Base-by-base conservation (phyloP, 1,140 invertebrate species). In the Listronotus oregonensis region DNA sequence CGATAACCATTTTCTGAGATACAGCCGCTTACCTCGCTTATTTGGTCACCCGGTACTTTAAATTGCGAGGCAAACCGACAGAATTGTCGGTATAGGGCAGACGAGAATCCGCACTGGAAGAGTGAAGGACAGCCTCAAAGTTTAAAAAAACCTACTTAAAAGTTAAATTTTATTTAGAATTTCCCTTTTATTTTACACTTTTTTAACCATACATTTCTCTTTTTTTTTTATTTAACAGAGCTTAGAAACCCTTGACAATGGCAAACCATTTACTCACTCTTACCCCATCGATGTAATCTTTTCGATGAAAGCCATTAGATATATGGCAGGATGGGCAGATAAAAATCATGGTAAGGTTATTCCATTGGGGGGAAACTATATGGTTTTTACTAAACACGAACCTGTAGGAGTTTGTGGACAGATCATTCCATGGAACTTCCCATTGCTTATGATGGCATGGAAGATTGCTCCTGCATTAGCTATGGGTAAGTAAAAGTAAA, bases 341-440 rank as follows among this genome's bases (percentile, higher is more conserved):
- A 97, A 97, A 80, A 89, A 89, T 76, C 89, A 93, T 74, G 95
- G 95, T 0, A 89, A 94, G 79, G 93, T 91, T 0, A 88, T 98
- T 63, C 95, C 96, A 6, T 85, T 93, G 67, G 93, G 96, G 79
- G 95, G 95, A 1, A 84, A 91, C 47, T 93, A 87, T 77, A 89
- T 98, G 71, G 86, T 87, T 0, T 97, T 96, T 72, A 98, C 97
- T 0, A 85, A 95, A 21, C 94, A 97, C 72, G 96, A 99, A 79
- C 96, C 97, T 1, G 91, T 99, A 31, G 97, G 97, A 49, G 95
- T 99, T 44, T 98, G 95, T 81, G 97, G 92, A 18, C 95, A 98
- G 81, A 98, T 99, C 59, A 98, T 98, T 67, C 96, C 96, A 7
- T 98, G 96, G 96, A 99, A 99, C 81, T 99, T 98, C 78, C 96